Percentiles rank a stretch among this genome's conserved stretches.
Conservation (phyloP, 1,140 invertebrate species). For the Carcinoscorpius rotundicauda region DNA sequence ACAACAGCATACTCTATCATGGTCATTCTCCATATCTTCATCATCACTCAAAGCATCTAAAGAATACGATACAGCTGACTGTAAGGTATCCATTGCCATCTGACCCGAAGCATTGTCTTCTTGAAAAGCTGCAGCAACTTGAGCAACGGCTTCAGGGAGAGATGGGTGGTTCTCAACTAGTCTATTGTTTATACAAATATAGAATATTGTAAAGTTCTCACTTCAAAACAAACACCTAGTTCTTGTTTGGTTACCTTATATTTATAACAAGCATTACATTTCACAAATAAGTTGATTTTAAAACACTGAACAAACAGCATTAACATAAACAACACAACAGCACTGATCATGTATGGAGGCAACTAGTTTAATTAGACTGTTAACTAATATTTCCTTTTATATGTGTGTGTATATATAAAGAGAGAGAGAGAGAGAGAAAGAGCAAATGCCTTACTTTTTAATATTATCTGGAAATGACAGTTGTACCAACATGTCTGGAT, state of each 20-base stretch:
- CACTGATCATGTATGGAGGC: too few relatives aligned
- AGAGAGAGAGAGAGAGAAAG: too few relatives aligned
- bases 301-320: too few relatives aligned
- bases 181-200: conserved; percentile 19
- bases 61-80: conserved; percentile 29
- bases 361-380: too few relatives aligned
- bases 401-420: too few relatives aligned
- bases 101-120: conserved; percentile 16
- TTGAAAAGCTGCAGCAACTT: conserved; percentile 14
- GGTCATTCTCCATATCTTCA: conserved; percentile 24
- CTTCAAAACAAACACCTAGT: too few relatives aligned
- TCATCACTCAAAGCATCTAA: conserved; percentile 35
- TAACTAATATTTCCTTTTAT: too few relatives aligned
- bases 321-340: too few relatives aligned
- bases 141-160: conserved; percentile 22
- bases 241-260: too few relatives aligned
- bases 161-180: conserved; percentile 31
- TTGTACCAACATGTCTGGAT: conserved; percentile 22
- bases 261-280: too few relatives aligned
- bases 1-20: neutral
- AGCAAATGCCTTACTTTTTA: neutral
- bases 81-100: conserved; percentile 24
- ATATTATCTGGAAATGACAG: conserved; percentile 11
- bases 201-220: too few relatives aligned
- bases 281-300: too few relatives aligned